Conservation (phyloP, 35 echinoderm and acorn worm species). For the Apostichopus japonicus region DNA sequence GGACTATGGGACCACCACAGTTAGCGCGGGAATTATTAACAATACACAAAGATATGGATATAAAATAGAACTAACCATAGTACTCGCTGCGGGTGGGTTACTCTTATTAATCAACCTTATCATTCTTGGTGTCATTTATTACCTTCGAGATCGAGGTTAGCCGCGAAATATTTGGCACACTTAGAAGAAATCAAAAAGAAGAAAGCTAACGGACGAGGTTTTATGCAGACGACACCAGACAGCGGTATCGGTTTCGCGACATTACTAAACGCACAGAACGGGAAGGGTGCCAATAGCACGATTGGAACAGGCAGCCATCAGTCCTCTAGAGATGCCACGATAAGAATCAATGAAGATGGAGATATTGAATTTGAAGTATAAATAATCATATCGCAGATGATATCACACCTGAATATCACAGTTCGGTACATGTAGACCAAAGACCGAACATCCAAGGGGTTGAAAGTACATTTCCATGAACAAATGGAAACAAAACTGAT, state of each 20-base stretch:
- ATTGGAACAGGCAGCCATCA: not conserved
- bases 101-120: conserved; percentile 77
- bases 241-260: conserved; percentile 67
- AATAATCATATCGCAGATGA: not conserved
- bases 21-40: not conserved
- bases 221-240: conserved; percentile 70
- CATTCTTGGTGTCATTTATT: conserved; percentile 78
- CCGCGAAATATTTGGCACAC: conserved; percentile 81
- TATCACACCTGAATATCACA: not conserved
- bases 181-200: conserved; percentile 71
- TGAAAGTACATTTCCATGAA: too few species aligned
- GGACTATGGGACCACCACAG: not conserved
- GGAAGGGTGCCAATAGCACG: not conserved
- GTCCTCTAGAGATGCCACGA: conserved; percentile 37
- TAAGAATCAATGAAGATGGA: conserved; percentile 58
- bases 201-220: conserved; percentile 57
- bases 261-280: conserved; percentile 43
- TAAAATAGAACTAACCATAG: conserved; percentile 81
- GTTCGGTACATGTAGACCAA: not conserved
- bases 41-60: conserved; percentile 11
- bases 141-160: conserved; percentile 83
- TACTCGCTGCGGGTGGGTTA: conserved; percentile 79
- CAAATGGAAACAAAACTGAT: too few species aligned
- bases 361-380: conserved; percentile 61
- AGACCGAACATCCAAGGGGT: too few species aligned